These are phyloP conservation scores for Onchidella celtica DNA, from an alignment of 2,888 invertebrate genomes.

Conservation along the genomic window DNA sequence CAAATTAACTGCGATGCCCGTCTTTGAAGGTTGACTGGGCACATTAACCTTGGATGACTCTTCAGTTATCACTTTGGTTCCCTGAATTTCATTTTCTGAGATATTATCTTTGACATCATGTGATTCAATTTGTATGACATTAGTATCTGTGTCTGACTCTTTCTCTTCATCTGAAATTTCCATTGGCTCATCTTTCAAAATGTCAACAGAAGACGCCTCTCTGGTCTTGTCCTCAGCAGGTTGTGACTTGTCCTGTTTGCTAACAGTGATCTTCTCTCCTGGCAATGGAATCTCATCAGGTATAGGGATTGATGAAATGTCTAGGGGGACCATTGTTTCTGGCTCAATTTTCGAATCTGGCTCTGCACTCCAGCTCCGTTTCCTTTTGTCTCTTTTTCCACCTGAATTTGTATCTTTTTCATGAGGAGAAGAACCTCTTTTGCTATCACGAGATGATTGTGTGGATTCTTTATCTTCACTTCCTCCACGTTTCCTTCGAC, in stretches of 20 bases:
- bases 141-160: not conserved
- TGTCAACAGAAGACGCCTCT: not conserved
- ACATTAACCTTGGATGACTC: too few relatives aligned
- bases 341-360: not conserved
- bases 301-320: conserved; percentile 36
- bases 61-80: not conserved
- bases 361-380: not conserved
- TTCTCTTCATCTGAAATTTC: conserved; percentile 35
- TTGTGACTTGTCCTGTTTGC: not conserved
- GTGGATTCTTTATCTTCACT: conserved; percentile 5
- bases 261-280: not conserved
- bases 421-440: conserved; percentile 8
- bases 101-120: not conserved
- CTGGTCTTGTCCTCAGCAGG: not conserved
- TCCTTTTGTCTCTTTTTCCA: not conserved
- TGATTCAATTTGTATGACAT: not conserved
- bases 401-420: not conserved
- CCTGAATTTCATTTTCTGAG: not conserved
- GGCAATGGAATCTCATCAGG: conserved; percentile 43
- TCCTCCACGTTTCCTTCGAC: not conserved
- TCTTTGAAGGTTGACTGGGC: not conserved
- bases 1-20: not conserved
- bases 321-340: not conserved
- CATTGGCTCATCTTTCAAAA: conserved; percentile 13
- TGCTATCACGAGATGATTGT: not conserved